Conservation (phyloP, 2,113 vertebrate genomes). For the Opisthocomus hoazin region DNA sequence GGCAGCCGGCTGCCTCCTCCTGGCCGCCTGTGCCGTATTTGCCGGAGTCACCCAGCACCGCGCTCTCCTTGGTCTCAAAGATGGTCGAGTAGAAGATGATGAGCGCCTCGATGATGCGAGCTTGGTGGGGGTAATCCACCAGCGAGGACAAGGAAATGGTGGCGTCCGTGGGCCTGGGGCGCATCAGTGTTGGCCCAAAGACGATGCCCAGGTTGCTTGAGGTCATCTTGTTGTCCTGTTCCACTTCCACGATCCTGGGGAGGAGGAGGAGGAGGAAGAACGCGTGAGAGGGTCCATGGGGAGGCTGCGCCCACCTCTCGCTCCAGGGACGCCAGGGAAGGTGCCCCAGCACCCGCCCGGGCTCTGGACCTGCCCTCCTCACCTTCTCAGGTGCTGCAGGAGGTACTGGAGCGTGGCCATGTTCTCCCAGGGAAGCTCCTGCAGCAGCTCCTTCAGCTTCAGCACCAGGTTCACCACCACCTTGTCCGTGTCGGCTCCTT, state of each 20-base stretch:
- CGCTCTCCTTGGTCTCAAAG: constrained; percentile 56
- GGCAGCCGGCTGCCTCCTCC: neutral
- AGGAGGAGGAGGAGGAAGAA: neutral
- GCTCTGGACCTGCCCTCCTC: neutral
- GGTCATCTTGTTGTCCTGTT: constrained; percentile 97
- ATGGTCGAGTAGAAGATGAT: constrained; percentile 85
- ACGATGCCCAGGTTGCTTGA: constrained; percentile 92
- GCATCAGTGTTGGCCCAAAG: constrained; percentile 93
- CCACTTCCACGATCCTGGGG: constrained; percentile 88
- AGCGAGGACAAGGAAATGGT: constrained; percentile 92
- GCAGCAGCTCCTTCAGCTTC: constrained; percentile 80
- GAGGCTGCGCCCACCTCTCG: neutral
- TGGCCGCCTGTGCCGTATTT: rapidly evolving
- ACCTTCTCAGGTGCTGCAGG: constrained; percentile 86
- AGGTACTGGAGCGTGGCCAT: constrained; percentile 83
- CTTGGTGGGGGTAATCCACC: constrained; percentile 96
- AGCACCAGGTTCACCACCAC: constrained; percentile 74
- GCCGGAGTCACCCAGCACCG: neutral
- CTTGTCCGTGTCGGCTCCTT: constrained; percentile 70
- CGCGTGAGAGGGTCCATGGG: rapidly evolving
- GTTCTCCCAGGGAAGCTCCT: constrained; percentile 82
- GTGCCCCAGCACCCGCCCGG: rapidly evolving
- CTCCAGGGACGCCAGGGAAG: neutral
- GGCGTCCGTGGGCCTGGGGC: constrained; percentile 89
- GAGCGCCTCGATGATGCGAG: constrained; percentile 87